phyloP scores from a whole-genome alignment of 2,797 vertebrate species.

The Gymnoscopelus microlampas region DNA sequence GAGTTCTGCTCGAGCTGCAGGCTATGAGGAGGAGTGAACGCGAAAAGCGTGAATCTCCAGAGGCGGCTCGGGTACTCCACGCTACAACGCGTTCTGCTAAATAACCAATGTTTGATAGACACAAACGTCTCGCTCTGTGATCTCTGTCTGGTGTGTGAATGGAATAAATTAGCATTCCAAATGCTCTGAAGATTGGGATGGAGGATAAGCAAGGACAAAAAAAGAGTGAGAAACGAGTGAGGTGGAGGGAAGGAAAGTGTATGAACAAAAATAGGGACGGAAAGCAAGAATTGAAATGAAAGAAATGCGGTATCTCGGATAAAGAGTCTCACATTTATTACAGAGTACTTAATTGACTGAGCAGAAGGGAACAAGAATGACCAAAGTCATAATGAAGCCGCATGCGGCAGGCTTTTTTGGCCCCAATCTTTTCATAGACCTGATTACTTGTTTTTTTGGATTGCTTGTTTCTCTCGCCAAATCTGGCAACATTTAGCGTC shows the following conservation, averaged over 20 bases:
- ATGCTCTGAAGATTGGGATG: slow-evolving; percentile 47
- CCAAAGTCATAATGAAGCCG: too few species aligned
- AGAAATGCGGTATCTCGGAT: slow-evolving; percentile 35
- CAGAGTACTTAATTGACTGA: slow-evolving; percentile 26
- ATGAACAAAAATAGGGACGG: too few species aligned
- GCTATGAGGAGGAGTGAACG: slow-evolving; percentile 54
- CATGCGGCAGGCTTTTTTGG: too few species aligned
- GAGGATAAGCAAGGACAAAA: slow-evolving; percentile 10
- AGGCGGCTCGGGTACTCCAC: slow-evolving; percentile 65
- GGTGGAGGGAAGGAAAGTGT: too few species aligned
- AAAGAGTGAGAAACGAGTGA: too few species aligned
- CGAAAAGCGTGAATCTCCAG: slow-evolving; percentile 63
- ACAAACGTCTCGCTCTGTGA: slow-evolving; percentile 66
- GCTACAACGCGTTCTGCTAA: slow-evolving; percentile 72
- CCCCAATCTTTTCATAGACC: too few species aligned
- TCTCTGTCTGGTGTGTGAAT: slow-evolving; percentile 56
- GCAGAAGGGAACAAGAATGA: too few species aligned
- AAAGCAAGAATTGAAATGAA: slow-evolving; percentile 5
- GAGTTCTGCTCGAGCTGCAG: slow-evolving; percentile 58
- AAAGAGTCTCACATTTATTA: slow-evolving; percentile 48
- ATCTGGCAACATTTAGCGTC: too few species aligned
- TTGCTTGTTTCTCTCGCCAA: too few species aligned
- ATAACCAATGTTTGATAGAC: slow-evolving; percentile 76
- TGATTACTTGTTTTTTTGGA: too few species aligned
- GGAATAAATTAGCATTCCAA: slow-evolving; percentile 73